Evolutionary conservation across 2,113 vertebrate species (phyloP).

Genomic region (Chaetura pelagica): DNA sequence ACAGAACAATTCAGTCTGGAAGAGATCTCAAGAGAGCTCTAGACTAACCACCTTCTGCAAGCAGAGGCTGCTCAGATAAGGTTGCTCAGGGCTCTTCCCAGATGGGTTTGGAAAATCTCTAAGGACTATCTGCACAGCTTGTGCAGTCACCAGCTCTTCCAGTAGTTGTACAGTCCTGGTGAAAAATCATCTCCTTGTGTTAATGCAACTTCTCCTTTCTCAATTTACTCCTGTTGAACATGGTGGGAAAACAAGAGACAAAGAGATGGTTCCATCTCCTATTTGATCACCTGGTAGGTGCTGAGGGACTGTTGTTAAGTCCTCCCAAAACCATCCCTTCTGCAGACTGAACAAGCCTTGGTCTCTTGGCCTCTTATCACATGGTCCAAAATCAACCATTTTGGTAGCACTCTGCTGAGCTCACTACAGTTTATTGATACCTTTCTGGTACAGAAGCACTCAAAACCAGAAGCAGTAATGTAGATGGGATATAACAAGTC

Average conservation of each 20-base stretch:
- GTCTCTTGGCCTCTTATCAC: background rate
- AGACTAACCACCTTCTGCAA: background rate
- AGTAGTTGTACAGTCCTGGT: background rate
- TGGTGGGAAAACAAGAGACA: background rate
- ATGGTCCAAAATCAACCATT: background rate
- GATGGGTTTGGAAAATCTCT: background rate
- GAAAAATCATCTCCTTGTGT: background rate
- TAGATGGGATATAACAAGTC: background rate
- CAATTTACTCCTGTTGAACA: background rate
- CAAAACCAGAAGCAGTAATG: background rate
- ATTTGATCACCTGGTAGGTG: background rate
- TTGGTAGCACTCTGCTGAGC: background rate
- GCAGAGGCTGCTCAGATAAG: background rate
- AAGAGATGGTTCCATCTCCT: background rate
- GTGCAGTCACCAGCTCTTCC: background rate
- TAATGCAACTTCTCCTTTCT: background rate
- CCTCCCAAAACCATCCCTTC: background rate
- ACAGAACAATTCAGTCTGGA: background rate
- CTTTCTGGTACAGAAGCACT: background rate
- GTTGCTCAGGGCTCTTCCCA: background rate
- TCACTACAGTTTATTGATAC: background rate
- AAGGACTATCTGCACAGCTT: background rate
- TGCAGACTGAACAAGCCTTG: background rate
- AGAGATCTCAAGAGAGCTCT: background rate
- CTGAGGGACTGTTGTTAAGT: background rate